These are phyloP conservation scores for Callitettix versicolor DNA, from an alignment of 1,140 invertebrate genomes.

Conservation along the genomic window DNA sequence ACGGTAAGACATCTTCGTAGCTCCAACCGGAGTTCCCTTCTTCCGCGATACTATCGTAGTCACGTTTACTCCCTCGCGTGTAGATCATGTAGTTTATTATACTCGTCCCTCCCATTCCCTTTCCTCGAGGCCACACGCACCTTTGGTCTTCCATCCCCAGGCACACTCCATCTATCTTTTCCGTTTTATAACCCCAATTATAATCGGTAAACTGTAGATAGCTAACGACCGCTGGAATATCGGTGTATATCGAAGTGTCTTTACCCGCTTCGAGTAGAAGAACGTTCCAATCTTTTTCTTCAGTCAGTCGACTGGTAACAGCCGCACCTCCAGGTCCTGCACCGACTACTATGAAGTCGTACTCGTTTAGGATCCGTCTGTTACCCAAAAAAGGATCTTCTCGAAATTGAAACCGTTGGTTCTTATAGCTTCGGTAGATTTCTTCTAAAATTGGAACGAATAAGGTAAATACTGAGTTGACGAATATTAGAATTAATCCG, in stretches of 20 bases:
- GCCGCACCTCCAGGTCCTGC: conserved; percentile 45
- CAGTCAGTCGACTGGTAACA: conserved; percentile 44
- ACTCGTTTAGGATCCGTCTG: conserved; percentile 23
- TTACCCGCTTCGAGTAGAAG: conserved; percentile 50
- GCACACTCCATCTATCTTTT: conserved; percentile 48
- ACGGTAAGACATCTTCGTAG: conserved; percentile 67
- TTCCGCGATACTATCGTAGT: conserved; percentile 58
- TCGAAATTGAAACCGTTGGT: conserved; percentile 22
- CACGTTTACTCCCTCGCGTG: conserved; percentile 52
- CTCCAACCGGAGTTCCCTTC: conserved; percentile 80
- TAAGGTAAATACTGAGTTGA: too few species aligned
- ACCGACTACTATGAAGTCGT: conserved; percentile 36
- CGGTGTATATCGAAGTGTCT: conserved; percentile 53
- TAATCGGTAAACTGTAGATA: conserved; percentile 42
- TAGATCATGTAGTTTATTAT: conserved; percentile 75
- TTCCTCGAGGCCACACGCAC: conserved; percentile 25
- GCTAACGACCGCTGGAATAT: conserved; percentile 50
- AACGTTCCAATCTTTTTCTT: conserved; percentile 35
- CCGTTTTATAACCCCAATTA: conserved; percentile 61
- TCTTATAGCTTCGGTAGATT: conserved; percentile 20
- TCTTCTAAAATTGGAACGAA: conserved; percentile 1
- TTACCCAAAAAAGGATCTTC: conserved; percentile 24
- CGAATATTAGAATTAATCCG: too few species aligned
- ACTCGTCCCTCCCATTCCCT: conserved; percentile 56
- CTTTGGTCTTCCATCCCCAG: conserved; percentile 25